phyloP scores from a whole-genome alignment of 92 coral and sea anemone species.

The Phymanthus crucifer region DNA sequence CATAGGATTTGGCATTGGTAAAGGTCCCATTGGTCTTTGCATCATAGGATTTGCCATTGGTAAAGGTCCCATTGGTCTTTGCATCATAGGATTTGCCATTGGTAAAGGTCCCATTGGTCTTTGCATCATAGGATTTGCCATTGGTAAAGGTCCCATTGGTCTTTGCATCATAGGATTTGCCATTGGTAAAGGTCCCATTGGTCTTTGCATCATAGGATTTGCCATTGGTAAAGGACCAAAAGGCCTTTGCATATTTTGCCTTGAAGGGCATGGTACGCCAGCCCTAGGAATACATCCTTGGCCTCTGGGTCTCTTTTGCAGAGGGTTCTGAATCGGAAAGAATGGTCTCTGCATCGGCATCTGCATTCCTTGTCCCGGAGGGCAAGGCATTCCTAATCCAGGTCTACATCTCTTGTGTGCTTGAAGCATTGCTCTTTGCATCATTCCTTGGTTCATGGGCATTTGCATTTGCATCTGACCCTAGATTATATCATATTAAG shows the following conservation, averaged over 20 bases:
- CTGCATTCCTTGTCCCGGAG: not conserved
- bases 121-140: constrained; percentile 17
- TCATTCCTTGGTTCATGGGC: constrained; percentile 4
- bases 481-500: not conserved
- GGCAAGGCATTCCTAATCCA: constrained; percentile 1
- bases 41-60: not conserved
- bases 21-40: constrained; percentile 6
- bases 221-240: not conserved
- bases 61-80: constrained; percentile 9
- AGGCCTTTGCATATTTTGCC: constrained; percentile 4
- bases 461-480: not conserved
- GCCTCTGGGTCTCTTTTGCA: not conserved
- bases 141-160: constrained; percentile 3
- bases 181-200: not conserved
- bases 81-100: constrained; percentile 25
- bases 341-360: constrained; percentile 19
- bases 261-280: not conserved
- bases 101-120: constrained; percentile 5
- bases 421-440: constrained; percentile 20
- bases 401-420: not conserved
- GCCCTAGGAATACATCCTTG: constrained; percentile 2
- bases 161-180: constrained; percentile 8
- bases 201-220: constrained; percentile 22
- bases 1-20: constrained; percentile 10
- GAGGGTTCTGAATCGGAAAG: constrained; percentile 13